Percentiles rank a stretch among this genome's conserved stretches.
phyloP scores from a whole-genome alignment of 2,888 invertebrate genomes.

The Pollenia amentaria region DNA sequence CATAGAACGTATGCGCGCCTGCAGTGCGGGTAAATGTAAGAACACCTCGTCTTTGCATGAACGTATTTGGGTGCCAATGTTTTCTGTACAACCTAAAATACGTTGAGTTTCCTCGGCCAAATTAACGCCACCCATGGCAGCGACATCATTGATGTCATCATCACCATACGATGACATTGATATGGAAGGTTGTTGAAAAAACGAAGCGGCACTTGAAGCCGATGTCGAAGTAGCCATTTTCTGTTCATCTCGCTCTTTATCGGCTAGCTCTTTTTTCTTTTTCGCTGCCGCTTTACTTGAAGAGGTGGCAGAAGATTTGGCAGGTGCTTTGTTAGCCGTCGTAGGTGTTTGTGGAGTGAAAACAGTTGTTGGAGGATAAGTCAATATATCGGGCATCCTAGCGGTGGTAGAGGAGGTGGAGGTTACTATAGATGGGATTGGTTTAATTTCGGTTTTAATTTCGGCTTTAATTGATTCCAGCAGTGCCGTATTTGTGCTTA shows the following conservation, averaged over 20 bases:
- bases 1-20: constrained; percentile 90
- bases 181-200: constrained; percentile 86
- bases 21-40: constrained; percentile 91
- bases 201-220: constrained; percentile 81
- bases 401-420: constrained; percentile 32
- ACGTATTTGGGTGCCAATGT: constrained; percentile 93
- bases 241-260: constrained; percentile 83
- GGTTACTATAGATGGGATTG: constrained; percentile 60
- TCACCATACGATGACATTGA: constrained; percentile 88
- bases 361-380: constrained; percentile 62
- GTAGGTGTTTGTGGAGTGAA: constrained; percentile 60
- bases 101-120: constrained; percentile 97
- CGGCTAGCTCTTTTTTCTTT: constrained; percentile 91
- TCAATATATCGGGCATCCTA: constrained; percentile 31
- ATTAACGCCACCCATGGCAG: constrained; percentile 99
- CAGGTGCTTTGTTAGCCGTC: constrained; percentile 77
- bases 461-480: constrained; percentile 74
- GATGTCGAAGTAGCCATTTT: constrained; percentile 75
- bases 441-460: constrained; percentile 78
- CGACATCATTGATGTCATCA: constrained; percentile 99
- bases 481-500: constrained; percentile 75
- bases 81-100: constrained; percentile 95
- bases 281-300: constrained; percentile 87
- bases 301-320: constrained; percentile 84
- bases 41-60: constrained; percentile 97